Evolutionary conservation across 2,888 invertebrate species (phyloP), one percentile per base, ranked within the genome.

Genomic region (Desoria tigrina): DNA sequence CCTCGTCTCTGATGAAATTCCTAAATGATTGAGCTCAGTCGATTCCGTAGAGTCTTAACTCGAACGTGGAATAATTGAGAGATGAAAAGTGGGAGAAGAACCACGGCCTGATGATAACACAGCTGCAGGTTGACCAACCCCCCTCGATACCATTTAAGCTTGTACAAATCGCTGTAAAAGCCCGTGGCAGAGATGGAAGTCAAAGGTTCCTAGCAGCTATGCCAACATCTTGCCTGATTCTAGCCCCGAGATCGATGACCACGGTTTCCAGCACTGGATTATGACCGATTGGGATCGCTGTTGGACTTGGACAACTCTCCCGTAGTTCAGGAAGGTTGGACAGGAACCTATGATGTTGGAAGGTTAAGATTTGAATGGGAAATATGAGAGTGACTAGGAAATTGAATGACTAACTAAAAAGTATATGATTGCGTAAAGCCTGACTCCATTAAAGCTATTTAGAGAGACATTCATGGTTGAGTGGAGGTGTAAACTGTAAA

Each of bases 151-250:
- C 54, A 64, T 42, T 42, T 54, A n/a, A 49, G 2, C 55, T 26
- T 54, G n/a, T 14, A n/a, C 32, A 32, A 23, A 42, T 42, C n/a
- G 54, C 63, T 54, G 59, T 60, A 42, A 49, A 42, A 60, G 56
- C 55, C 45, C 51, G 45, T 21, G 45, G 37, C 66, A 39, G 23
- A 57, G 49, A 9, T 42, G 61, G 24, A 27, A 24, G 7, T 37
- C 51, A 57, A 26, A 62, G 32, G n/a, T 63, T 60, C 61, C 32
- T 18, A 54, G 58, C 73, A 73, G 73, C 73, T 73, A 73, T 73
- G 73, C 73, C 73, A 73, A 71, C 73, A 73, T 73, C 73, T 73
- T 73, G 73, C 73, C 73, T 73, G 59, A 62, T 67, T 65, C 66
- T 66, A 39, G n/a, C 53, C 42, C n/a, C 51, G 6, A 18, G 18